Base-by-base conservation (phyloP, 2,888 invertebrate species). In the Axea sp. region DNA sequence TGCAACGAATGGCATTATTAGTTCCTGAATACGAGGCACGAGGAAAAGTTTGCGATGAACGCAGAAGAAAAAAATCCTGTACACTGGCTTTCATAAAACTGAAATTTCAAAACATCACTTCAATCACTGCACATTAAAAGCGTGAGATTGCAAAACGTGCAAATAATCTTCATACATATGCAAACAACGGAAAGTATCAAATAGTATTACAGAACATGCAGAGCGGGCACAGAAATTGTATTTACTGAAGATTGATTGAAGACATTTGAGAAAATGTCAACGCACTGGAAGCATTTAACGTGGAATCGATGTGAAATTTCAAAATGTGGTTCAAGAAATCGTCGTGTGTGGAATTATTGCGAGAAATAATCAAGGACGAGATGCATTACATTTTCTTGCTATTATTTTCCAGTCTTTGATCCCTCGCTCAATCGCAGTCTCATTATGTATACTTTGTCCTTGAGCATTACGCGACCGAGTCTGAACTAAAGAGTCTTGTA, bases 361-460 rank as follows among this genome's bases (percentile, higher is more conserved):
- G 7, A 39, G 39, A 39, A 30, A 64, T 31, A 12, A 6, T 7
- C 51, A 37, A 65, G 53, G 53, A 33, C 51, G 11, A 24, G 12
- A 39, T 3, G 33, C 35, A 22, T 26, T 47, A 6, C 30, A 65
- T 55, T 55, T 55, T 65, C 55, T 65, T 31, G 55, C 30, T 12
- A 53, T 47, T 43, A 43, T 43, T 55, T 45, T 65, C 26, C 45
- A 53, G 31, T 47, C 47, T 65, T 65, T 53, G 47, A 65, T 47
- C 55, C 39, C 55, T 15, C 19, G 55, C 47, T 28, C 35, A 55
- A 55, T 45, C 45, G 15, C 22, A n/a, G 17, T 30, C 4, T 47
- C 47, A 30, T 65, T 47, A 65, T 41, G 14, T n/a, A 43, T 39
- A 26, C 39, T 14, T 14, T 12, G 31, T 55, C 55, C 65, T 65